Conservation (phyloP, 2,113 vertebrate species). For the Thomomys bottae region DNA sequence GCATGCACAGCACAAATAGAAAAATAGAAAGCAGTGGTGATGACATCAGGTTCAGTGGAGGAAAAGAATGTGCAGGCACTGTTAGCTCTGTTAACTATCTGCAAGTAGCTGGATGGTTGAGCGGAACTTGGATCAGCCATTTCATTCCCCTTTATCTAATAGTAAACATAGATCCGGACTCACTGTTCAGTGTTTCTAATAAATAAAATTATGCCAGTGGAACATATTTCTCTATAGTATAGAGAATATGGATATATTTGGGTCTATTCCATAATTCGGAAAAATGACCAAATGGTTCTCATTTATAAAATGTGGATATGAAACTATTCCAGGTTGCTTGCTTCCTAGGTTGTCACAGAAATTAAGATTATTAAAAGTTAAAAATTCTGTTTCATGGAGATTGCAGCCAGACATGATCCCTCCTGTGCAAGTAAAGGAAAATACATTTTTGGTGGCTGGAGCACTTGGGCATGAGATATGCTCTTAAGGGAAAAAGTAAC, state of each 20-base stretch:
- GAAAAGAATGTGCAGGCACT: neutral
- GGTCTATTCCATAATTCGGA: neutral
- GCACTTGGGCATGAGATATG: neutral
- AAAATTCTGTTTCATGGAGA: neutral
- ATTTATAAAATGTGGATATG: neutral
- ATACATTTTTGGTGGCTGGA: neutral
- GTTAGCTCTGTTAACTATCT: neutral
- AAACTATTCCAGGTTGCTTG: neutral
- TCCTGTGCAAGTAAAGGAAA: neutral
- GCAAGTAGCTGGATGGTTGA: neutral
- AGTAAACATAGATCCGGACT: neutral
- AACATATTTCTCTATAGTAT: neutral
- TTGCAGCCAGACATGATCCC: neutral
- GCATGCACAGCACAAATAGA: too few relatives aligned
- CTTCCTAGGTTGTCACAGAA: neutral
- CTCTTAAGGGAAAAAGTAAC: neutral
- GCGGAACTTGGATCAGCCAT: too few relatives aligned
- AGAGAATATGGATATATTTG: neutral
- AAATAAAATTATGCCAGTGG: neutral
- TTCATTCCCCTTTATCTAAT: neutral
- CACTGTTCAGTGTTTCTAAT: neutral
- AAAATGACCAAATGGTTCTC: neutral
- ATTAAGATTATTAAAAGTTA: neutral
- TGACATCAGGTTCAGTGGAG: neutral
- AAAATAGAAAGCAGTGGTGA: neutral